These are phyloP conservation scores for Cliona cf. orientalis DNA, from an alignment of 37 sponge, comb jelly and placozoan genomes.

Conservation along the genomic window DNA sequence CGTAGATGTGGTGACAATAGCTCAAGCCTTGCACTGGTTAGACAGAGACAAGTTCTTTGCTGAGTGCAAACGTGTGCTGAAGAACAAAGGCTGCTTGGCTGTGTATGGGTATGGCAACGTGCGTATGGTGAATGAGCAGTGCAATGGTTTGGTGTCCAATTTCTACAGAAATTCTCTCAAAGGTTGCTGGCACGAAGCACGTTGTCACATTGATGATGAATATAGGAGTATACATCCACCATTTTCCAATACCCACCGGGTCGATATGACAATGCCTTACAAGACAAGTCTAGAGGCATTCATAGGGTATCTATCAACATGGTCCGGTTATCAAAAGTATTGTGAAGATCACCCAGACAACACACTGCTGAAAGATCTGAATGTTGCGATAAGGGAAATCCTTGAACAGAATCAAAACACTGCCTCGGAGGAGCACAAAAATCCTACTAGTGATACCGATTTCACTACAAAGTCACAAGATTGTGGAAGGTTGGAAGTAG, in stretches of 20 bases:
- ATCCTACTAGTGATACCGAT: too few relatives aligned
- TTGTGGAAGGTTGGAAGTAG: too few relatives aligned
- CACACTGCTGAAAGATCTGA: constrained; percentile 29
- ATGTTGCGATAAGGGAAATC: constrained; percentile 6
- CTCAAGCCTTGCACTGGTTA: constrained; percentile 86
- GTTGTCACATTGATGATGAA: constrained; percentile 56
- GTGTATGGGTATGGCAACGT: constrained; percentile 83
- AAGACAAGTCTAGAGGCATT: constrained; percentile 17
- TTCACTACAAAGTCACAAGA: too few relatives aligned
- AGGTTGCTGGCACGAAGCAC: constrained; percentile 65
- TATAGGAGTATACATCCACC: constrained; percentile 46
- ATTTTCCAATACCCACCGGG: constrained; percentile 37
- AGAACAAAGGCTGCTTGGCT: constrained; percentile 60
- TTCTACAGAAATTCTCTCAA: constrained; percentile 44
- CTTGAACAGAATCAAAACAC: too few relatives aligned
- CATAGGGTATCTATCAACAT: constrained; percentile 61
- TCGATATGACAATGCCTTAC: constrained; percentile 2
- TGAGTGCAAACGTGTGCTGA: constrained; percentile 63
- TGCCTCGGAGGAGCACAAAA: too few relatives aligned
- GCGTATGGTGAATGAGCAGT: constrained; percentile 7
- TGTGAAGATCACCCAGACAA: constrained; percentile 43
- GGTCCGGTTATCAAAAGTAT: constrained; percentile 69
- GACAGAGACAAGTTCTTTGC: constrained; percentile 23
- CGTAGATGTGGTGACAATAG: constrained; percentile 74
- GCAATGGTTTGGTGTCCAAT: constrained; percentile 20